These are phyloP conservation scores for Mormyrus iriodes DNA, from an alignment of 2,113 vertebrate species.

Conservation along the genomic window DNA sequence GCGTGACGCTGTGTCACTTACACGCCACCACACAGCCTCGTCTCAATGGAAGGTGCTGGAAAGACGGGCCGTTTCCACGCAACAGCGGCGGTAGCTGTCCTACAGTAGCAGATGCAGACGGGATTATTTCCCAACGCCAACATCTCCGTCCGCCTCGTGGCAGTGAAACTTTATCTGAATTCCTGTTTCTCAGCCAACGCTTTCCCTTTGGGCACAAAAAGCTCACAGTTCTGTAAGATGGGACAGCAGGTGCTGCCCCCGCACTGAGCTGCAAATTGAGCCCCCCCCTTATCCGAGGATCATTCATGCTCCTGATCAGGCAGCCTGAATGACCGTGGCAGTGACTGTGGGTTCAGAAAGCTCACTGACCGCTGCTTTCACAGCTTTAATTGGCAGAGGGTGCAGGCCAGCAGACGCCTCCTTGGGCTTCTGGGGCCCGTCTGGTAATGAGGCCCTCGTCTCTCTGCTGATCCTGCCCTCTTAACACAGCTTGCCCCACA, in stretches of 20 bases:
- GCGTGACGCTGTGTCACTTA: not conserved
- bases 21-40: not conserved
- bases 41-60: not conserved
- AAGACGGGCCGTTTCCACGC: not conserved
- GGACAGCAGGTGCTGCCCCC: not conserved
- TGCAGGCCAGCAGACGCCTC: not conserved
- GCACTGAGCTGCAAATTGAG: not conserved
- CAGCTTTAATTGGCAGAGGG: not conserved
- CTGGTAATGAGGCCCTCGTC: not conserved
- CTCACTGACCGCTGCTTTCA: not conserved
- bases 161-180: not conserved
- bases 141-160: not conserved
- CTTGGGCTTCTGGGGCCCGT: not conserved
- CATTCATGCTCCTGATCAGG: not conserved
- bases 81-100: not conserved
- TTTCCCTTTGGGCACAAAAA: not conserved
- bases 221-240: not conserved
- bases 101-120: not conserved
- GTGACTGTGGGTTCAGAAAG: not conserved
- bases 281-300: not conserved
- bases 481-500: not conserved
- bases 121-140: not conserved
- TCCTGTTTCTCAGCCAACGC: not conserved
- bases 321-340: not conserved
- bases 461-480: not conserved